phyloP scores from a whole-genome alignment of 30 jellyfish, hydroid and myxozoan genomes.

The Clytia hemisphaerica region DNA sequence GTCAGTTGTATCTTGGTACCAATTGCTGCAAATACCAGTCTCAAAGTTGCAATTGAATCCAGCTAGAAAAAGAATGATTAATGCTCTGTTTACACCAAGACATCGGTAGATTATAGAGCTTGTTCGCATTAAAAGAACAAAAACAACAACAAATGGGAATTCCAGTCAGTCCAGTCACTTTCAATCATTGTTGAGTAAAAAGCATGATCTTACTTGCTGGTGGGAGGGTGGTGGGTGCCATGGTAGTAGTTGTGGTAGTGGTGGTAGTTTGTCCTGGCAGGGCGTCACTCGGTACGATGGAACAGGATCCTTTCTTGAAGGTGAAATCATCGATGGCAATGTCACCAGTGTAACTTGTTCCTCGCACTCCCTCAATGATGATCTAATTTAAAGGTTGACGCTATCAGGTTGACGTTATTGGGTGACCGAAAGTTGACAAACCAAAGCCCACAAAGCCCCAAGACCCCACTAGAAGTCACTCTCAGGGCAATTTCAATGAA shows the following conservation, averaged over 20 bases:
- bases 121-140: conserved; percentile 10
- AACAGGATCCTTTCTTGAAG: conserved; percentile 55
- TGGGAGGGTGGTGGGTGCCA: conserved; percentile 58
- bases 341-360: conserved; percentile 69
- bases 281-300: conserved; percentile 68
- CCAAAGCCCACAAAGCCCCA: no score
- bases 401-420: neutral
- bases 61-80: no score
- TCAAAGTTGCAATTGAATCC: conserved; percentile 66
- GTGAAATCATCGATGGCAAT: conserved; percentile 73
- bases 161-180: no score
- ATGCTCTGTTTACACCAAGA: no score
- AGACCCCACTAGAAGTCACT: no score
- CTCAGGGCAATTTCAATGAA: no score
- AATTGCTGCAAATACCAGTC: conserved; percentile 57
- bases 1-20: conserved; percentile 84
- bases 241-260: conserved; percentile 49
- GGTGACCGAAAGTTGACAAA: neutral
- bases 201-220: conserved; percentile 43
- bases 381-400: conserved; percentile 19
- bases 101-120: no score
- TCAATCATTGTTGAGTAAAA: no score
- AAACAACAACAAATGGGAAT: neutral
- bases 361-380: conserved; percentile 68
- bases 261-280: conserved; percentile 39